Conservation (phyloP, 2,797 vertebrate species). For the Pagetopsis macropterus region DNA sequence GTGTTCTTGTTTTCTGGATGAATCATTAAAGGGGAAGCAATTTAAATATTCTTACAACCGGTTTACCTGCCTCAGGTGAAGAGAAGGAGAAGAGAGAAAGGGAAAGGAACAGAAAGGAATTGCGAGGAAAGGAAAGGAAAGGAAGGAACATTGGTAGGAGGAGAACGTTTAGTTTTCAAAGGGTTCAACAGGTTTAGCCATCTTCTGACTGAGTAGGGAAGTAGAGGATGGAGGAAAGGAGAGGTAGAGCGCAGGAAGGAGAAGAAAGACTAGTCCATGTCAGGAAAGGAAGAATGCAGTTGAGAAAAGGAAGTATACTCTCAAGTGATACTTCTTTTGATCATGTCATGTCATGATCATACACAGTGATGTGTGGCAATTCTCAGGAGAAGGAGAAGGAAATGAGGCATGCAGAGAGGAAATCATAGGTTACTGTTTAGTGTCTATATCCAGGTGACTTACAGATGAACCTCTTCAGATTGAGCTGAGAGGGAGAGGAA, state of each 20-base stretch:
- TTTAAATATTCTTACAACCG: background rate
- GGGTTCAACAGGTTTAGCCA: slow-evolving; percentile 14
- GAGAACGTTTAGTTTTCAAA: slow-evolving; percentile 8
- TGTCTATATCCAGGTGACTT: background rate
- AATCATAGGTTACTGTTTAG: background rate
- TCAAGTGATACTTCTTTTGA: background rate
- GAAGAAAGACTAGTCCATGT: background rate
- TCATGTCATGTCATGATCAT: background rate
- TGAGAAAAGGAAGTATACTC: background rate
- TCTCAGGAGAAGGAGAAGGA: background rate
- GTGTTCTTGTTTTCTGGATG: background rate
- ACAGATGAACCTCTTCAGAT: background rate
- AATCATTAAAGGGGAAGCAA: background rate
- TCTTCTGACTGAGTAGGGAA: background rate
- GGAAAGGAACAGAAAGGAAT: background rate
- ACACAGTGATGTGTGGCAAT: background rate
- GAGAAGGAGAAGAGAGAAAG: background rate
- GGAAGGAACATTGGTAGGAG: background rate
- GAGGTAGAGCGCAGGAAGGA: background rate
- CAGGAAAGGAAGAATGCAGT: background rate
- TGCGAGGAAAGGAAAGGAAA: background rate
- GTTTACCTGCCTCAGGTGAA: background rate
- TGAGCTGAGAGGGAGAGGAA: background rate
- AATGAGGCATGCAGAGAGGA: background rate
- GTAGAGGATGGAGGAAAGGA: background rate